Evolutionary conservation across 2,113 vertebrate species (phyloP), one percentile per base, ranked within the genome.

Genomic region (Perca fluviatilis): DNA sequence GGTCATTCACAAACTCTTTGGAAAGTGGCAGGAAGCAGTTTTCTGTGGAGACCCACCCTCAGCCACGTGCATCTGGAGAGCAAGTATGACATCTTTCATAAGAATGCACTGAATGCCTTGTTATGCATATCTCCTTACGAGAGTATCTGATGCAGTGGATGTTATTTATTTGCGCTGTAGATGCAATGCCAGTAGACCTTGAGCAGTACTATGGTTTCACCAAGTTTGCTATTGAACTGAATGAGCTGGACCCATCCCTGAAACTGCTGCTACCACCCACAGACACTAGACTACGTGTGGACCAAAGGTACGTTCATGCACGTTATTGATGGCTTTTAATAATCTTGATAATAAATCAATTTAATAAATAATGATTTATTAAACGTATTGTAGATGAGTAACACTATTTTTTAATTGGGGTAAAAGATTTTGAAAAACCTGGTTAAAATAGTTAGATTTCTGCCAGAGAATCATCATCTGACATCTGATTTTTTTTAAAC

Each of bases 201-300:
- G 97, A 99, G 72, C 96, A 97, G 75, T 99, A 97, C 92, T 99
- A 98, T 14, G 97, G 98, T 79, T 99, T 99, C 89, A 99, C 98
- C 21, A 97, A 97, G 53, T 99, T 98, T 95, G 97, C 98, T 25
- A 86, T 99, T 74, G 98, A 97, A 89, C 94, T 99, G 86, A 99
- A 99, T 75, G 98, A 99, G 91, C 80, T 99, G 87, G 96, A 98
- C 5, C 82, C 92, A 0, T 92, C 92, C 25, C 93, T 91, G 15
- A 97, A 95, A 87, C 80, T 88, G 49, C 92, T 97, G 63, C 96
- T 99, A 21, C 98, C 98, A 43, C 92, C 96, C 21, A 98, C 97
- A 47, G 98, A 99, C 91, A 99, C 97, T 50, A 95, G 98, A 74
- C 96, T 98, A 83, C 96, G 98, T 82, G 95, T 97, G 3, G 98